Percentiles rank a stretch among this genome's conserved stretches.
Conservation (phyloP, 2,888 invertebrate species). For the Phyto melanocephala region DNA sequence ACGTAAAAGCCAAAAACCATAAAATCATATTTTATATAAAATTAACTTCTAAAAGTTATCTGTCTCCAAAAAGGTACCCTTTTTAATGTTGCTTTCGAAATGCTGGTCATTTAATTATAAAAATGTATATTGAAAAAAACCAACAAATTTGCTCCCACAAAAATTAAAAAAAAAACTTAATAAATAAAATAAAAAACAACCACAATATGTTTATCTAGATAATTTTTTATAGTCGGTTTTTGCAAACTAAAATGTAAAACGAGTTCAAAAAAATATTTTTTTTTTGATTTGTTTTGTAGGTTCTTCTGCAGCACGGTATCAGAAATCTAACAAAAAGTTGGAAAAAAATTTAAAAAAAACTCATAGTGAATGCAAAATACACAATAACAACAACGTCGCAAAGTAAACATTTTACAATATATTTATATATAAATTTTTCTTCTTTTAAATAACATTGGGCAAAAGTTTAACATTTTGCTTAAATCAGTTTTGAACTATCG, state of each 20-base stretch:
- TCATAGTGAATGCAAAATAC: conserved; percentile 53
- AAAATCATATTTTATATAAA: too few relatives aligned
- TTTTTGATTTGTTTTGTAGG: conserved; percentile 21
- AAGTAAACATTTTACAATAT: conserved; percentile 47
- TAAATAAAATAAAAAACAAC: conserved; percentile 19
- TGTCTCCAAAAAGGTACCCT: too few relatives aligned
- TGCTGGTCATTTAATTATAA: too few relatives aligned
- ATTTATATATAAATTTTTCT: background rate
- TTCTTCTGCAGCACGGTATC: conserved; percentile 50
- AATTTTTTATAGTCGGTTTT: conserved; percentile 27
- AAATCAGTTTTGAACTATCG: conserved; percentile 66
- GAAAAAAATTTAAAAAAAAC: too few relatives aligned
- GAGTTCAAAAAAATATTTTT: conserved; percentile 53
- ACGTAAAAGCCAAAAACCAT: too few relatives aligned
- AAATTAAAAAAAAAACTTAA: background rate
- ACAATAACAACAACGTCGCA: conserved; percentile 50
- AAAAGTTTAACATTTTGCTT: conserved; percentile 53
- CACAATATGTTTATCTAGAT: conserved; percentile 52
- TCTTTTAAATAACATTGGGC: conserved; percentile 34
- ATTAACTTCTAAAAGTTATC: too few relatives aligned
- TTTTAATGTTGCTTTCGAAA: too few relatives aligned
- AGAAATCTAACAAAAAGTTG: conserved; percentile 54
- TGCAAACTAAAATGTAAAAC: conserved; percentile 42
- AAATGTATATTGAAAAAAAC: too few relatives aligned
- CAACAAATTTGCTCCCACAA: conserved; percentile 60